Percentiles rank a stretch among this genome's conserved stretches.
phyloP scores from a whole-genome alignment of 2,113 vertebrate genomes.

The Zosterops borbonicus region DNA sequence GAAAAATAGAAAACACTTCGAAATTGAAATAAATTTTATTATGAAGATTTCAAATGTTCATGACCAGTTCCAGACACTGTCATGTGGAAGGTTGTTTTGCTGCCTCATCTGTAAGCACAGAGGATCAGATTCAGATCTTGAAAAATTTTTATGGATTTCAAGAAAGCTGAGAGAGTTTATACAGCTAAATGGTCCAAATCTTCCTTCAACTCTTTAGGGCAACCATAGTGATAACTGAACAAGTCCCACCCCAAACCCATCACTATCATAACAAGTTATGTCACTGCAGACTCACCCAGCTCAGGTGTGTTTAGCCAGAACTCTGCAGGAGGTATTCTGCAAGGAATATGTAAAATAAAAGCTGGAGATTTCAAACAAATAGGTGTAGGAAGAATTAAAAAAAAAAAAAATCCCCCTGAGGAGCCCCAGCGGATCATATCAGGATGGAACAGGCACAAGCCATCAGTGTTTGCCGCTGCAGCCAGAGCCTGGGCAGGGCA shows the following conservation, averaged over 20 bases:
- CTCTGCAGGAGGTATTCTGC: neutral
- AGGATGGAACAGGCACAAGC: neutral
- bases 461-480: neutral
- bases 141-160: neutral
- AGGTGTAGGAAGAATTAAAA: neutral
- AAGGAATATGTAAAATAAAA: neutral
- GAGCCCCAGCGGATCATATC: neutral
- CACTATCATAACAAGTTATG: accelerated
- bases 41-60: neutral
- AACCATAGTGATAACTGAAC: neutral
- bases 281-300: neutral
- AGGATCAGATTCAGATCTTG: neutral
- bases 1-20: neutral
- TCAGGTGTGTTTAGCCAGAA: neutral
- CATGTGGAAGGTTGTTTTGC: neutral
- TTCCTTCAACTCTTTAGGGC: neutral
- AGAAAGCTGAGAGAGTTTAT: neutral
- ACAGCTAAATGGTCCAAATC: neutral
- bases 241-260: neutral
- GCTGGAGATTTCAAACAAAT: neutral
- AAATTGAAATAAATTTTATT: neutral
- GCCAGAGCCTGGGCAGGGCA: neutral
- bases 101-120: neutral
- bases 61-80: neutral
- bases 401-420: neutral